A percentile compares a stretch with the other conserved stretches of the same genome.
Conservation (phyloP, 2,888 invertebrate genomes). For the Heliconius aoede region DNA sequence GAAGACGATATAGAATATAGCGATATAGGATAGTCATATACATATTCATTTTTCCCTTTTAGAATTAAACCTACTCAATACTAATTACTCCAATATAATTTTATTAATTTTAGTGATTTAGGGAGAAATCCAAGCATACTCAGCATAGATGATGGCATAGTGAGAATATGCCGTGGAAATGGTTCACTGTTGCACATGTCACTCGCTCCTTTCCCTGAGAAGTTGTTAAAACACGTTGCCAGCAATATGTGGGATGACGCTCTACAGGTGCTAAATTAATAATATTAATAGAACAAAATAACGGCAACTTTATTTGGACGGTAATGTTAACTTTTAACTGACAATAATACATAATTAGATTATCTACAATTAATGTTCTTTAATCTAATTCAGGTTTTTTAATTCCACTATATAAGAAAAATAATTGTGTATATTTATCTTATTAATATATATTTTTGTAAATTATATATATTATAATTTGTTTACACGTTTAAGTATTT, state of each 20-base stretch:
- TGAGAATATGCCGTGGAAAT: slow-evolving; percentile 93
- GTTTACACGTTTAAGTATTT: not conserved
- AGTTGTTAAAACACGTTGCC: slow-evolving; percentile 84
- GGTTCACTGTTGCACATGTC: slow-evolving; percentile 92
- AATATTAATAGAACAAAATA: not conserved
- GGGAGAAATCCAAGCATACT: slow-evolving; percentile 93
- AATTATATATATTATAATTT: no score
- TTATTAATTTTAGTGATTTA: slow-evolving; percentile 86
- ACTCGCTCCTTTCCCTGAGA: slow-evolving; percentile 87
- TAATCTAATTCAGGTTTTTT: no score
- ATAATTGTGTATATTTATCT: no score
- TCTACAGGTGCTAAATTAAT: slow-evolving; percentile 83
- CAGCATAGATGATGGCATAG: slow-evolving; percentile 92
- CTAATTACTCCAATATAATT: not conserved
- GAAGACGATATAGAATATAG: not conserved
- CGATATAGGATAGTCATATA: no score
- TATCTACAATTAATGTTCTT: no score
- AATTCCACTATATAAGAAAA: no score
- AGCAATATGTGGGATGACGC: slow-evolving; percentile 93
- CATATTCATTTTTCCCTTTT: no score
- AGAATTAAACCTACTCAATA: not conserved
- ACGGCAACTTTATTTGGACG: no score
- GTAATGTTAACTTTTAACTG: not conserved
- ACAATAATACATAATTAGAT: no score
- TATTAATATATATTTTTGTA: no score